Conservation (phyloP, 2,113 vertebrate species). For the Otolemur garnettii region DNA sequence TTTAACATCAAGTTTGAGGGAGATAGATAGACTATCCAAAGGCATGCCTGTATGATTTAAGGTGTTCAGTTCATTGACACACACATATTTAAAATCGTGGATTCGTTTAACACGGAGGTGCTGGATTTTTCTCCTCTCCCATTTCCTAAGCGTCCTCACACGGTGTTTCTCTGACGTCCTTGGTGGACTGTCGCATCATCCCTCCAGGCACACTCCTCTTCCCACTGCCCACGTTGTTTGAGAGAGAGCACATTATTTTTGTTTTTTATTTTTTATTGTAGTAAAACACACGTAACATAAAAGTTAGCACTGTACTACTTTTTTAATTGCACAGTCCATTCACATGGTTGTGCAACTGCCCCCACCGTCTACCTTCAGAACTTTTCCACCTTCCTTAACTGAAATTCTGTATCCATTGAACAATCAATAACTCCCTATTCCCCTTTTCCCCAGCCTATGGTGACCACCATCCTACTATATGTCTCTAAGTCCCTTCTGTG, state of each 20-base stretch:
- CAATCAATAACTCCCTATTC: background rate
- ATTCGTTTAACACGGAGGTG: too few species aligned
- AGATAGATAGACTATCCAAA: background rate
- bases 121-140: background rate
- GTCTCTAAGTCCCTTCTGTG: background rate
- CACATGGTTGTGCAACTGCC: background rate
- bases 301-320: background rate
- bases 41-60: too few species aligned
- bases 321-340: background rate
- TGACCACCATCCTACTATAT: background rate
- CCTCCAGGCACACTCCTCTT: background rate
- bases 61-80: background rate
- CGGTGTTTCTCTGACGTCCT: background rate
- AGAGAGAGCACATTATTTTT: background rate
- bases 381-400: background rate
- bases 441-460: background rate
- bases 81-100: background rate
- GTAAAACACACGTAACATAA: background rate
- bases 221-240: background rate
- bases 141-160: background rate
- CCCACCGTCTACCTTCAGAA: background rate
- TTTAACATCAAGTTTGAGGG: background rate
- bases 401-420: background rate
- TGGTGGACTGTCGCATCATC: background rate
- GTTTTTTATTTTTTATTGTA: background rate